Evolutionary conservation across 2,888 invertebrate genomes (phyloP).

Genomic region (Schrankia costaestrigalis): DNA sequence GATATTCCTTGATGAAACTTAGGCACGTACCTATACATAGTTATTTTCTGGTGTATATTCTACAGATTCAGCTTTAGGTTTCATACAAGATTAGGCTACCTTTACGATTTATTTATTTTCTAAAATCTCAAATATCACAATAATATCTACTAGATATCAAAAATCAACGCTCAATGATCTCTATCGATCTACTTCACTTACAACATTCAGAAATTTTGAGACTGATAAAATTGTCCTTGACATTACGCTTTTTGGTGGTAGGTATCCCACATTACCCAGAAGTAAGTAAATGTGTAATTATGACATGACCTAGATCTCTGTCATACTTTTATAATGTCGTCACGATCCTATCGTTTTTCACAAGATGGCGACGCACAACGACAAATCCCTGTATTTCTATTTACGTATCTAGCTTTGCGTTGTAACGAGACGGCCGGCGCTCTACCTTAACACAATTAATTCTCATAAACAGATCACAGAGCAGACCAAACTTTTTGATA

Average conservation of each 20-base stretch:
- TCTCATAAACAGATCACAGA: constrained; percentile 27
- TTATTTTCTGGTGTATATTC: constrained; percentile 3
- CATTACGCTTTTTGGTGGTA: background rate
- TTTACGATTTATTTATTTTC: too few species aligned
- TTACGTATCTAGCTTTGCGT: constrained; percentile 73
- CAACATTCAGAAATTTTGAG: background rate
- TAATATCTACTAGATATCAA: too few species aligned
- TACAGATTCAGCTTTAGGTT: background rate
- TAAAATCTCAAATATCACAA: too few species aligned
- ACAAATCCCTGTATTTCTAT: constrained; percentile 80
- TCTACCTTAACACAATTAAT: constrained; percentile 21
- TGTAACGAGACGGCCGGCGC: constrained; percentile 42
- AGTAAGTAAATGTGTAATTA: constrained; percentile 13
- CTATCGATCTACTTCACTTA: too few species aligned
- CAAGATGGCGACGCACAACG: constrained; percentile 79
- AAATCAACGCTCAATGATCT: too few species aligned
- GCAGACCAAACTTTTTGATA: constrained; percentile 32
- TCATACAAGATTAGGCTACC: too few species aligned
- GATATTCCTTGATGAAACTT: constrained; percentile 1
- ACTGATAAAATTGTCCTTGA: background rate
- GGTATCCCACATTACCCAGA: background rate
- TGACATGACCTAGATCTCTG: constrained; percentile 57
- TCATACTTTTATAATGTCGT: constrained; percentile 70
- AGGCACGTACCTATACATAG: background rate
- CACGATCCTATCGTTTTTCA: constrained; percentile 79